These are phyloP conservation scores for Passer montanus DNA, from an alignment of 2,113 vertebrate genomes.

Conservation along the genomic window DNA sequence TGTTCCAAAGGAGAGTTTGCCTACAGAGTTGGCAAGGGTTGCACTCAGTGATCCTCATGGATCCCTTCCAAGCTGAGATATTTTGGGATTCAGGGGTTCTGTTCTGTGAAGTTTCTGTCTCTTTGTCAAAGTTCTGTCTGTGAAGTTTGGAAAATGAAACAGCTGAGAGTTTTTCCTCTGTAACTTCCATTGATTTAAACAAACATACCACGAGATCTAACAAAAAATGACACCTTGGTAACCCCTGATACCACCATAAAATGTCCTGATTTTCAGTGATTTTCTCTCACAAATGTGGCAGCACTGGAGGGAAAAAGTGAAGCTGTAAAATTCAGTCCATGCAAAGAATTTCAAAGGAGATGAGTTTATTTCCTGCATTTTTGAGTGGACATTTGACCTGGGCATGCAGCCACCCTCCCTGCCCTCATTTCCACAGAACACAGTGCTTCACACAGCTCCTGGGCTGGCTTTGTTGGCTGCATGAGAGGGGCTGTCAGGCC, in stretches of 20 bases:
- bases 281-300: not conserved
- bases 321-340: not conserved
- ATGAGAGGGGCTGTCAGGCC: not conserved
- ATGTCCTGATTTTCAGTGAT: not conserved
- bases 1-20: not conserved
- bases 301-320: not conserved
- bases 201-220: not conserved
- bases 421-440: not conserved
- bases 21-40: not conserved
- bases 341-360: not conserved
- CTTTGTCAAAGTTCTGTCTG: not conserved
- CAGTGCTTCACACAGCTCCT: not conserved
- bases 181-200: not conserved
- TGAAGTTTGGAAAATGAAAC: not conserved
- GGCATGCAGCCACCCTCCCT: not conserved
- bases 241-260: not conserved
- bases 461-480: not conserved
- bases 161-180: not conserved
- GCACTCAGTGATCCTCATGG: accelerated
- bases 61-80: not conserved
- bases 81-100: not conserved
- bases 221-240: not conserved
- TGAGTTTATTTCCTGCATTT: not conserved
- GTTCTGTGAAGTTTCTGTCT: not conserved
- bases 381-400: not conserved